phyloP scores from a whole-genome alignment of 2,797 vertebrate species.

The Numenius phaeopus region DNA sequence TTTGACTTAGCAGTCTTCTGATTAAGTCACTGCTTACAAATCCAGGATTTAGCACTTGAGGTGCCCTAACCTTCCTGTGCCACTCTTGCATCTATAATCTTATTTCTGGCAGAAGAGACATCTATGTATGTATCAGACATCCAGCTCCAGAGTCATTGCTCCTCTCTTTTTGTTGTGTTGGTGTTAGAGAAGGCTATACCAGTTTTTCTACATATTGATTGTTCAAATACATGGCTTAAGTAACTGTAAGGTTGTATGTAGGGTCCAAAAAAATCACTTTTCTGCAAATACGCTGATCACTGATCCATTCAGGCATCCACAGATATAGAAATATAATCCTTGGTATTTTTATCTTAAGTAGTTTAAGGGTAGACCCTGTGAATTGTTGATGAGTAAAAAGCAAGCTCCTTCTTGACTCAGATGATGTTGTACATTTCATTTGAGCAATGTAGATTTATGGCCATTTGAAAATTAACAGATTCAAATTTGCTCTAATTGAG shows the following conservation, averaged over 20 bases:
- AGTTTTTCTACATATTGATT: background rate
- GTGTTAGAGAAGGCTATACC: background rate
- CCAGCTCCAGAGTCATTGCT: background rate
- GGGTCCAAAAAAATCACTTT: background rate
- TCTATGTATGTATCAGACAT: background rate
- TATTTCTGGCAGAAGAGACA: background rate
- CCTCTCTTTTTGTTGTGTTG: background rate
- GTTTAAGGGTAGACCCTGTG: background rate
- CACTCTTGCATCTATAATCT: background rate
- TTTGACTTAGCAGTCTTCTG: background rate
- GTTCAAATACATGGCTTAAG: background rate
- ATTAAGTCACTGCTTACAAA: background rate
- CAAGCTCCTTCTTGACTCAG: background rate
- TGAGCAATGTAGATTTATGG: background rate
- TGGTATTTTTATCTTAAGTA: background rate
- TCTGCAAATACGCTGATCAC: background rate
- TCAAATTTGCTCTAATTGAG: background rate
- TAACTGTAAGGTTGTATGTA: background rate
- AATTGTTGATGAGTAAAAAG: background rate
- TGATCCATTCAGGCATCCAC: background rate
- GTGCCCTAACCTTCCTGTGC: background rate
- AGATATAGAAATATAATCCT: background rate
- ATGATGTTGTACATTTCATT: background rate
- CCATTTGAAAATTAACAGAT: constrained; percentile 16
- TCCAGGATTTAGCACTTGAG: background rate